Conservation (phyloP, 2,797 vertebrate genomes). For the Sebastes umbrosus region DNA sequence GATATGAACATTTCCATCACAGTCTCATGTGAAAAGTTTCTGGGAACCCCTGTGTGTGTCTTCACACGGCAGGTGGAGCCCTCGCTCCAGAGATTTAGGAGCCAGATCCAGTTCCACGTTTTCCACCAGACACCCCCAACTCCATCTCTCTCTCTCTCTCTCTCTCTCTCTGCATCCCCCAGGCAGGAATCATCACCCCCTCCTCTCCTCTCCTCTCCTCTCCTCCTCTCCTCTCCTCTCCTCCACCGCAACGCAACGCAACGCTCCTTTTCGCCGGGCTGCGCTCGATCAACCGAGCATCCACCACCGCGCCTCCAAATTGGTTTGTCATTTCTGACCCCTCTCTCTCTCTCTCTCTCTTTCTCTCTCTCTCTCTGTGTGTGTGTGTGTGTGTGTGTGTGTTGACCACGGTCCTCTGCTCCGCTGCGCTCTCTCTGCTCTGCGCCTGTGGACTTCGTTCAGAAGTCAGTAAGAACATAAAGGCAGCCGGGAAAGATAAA, state of each 20-base stretch:
- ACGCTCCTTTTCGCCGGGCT: slow-evolving; percentile 63
- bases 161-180: slow-evolving; percentile 65
- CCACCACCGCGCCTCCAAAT: slow-evolving; percentile 79
- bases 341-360: slow-evolving; percentile 44
- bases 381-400: too few relatives aligned
- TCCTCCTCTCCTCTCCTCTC: slow-evolving; percentile 50
- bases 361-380: background rate
- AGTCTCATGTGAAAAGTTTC: background rate
- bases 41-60: slow-evolving; percentile 12
- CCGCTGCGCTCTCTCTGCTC: slow-evolving; percentile 47
- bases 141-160: slow-evolving; percentile 37
- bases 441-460: slow-evolving; percentile 64
- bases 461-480: slow-evolving; percentile 69
- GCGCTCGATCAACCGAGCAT: slow-evolving; percentile 72
- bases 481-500: slow-evolving; percentile 44
- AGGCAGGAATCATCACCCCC: slow-evolving; percentile 70
- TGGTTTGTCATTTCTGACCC: slow-evolving; percentile 84
- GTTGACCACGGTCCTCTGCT: slow-evolving; percentile 63
- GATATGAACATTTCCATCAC: too few relatives aligned
- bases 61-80: slow-evolving; percentile 83
- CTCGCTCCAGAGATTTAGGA: slow-evolving; percentile 71
- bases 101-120: slow-evolving; percentile 72
- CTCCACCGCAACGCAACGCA: slow-evolving; percentile 49
- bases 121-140: slow-evolving; percentile 67
- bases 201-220: slow-evolving; percentile 35